These are phyloP conservation scores for Gambelia wislizenii DNA, from an alignment of 2,797 vertebrate species.

Conservation along the genomic window DNA sequence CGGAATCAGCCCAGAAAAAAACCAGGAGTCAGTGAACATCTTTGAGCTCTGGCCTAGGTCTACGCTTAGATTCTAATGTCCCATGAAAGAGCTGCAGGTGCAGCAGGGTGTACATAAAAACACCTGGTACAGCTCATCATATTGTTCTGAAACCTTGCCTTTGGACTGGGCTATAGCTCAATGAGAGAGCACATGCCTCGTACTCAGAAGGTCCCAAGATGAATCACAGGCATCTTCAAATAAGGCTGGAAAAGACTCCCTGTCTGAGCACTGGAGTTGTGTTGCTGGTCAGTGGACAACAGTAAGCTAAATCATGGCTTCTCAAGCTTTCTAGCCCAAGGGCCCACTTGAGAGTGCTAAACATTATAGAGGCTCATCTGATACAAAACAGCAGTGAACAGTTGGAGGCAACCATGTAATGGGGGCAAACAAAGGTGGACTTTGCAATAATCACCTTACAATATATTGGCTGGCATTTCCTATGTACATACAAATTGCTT, in stretches of 20 bases:
- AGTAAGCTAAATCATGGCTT: neutral
- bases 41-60: neutral
- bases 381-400: neutral
- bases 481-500: too few relatives aligned
- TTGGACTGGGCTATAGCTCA: too few relatives aligned
- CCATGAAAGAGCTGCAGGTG: neutral
- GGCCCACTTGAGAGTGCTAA: neutral
- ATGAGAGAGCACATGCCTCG: neutral
- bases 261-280: neutral
- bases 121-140: neutral
- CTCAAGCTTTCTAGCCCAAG: neutral
- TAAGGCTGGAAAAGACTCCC: neutral
- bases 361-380: neutral
- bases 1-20: neutral
- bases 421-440: too few relatives aligned
- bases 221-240: neutral
- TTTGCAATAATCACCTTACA: neutral
- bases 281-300: neutral
- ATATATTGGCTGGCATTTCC: neutral
- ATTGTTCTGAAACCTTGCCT: neutral
- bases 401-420: neutral
- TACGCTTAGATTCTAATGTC: neutral
- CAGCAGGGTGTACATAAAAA: neutral
- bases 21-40: neutral
- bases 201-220: neutral